Conservation (phyloP, 2,113 vertebrate genomes). For the Tupaia tana region DNA sequence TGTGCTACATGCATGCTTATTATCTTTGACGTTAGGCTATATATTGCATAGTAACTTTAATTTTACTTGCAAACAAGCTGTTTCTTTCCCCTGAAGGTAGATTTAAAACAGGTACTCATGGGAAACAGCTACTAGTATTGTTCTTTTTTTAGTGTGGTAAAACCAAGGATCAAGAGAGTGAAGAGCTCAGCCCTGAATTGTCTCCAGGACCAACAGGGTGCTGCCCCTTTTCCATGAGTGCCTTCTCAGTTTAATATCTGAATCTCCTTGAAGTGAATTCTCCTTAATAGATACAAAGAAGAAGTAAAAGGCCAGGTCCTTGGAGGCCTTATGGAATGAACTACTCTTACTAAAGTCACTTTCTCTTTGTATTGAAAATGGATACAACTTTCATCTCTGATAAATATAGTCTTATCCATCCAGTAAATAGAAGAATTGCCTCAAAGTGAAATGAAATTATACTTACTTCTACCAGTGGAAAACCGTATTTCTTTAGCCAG, state of each 20-base stretch:
- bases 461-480: background rate
- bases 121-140: conserved; percentile 36
- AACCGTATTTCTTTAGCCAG: background rate
- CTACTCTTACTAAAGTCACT: conserved; percentile 34
- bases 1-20: background rate
- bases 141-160: conserved; percentile 65
- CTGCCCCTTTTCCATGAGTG: background rate
- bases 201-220: background rate
- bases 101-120: conserved; percentile 64
- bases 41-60: conserved; percentile 55
- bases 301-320: conserved; percentile 2
- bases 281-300: background rate
- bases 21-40: conserved; percentile 40
- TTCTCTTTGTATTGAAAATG: conserved; percentile 37
- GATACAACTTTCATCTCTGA: conserved; percentile 2
- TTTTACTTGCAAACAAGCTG: conserved; percentile 68
- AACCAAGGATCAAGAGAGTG: background rate
- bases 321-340: background rate
- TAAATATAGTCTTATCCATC: conserved; percentile 21
- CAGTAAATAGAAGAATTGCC: conserved; percentile 20
- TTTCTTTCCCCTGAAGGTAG: conserved; percentile 65
- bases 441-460: background rate
- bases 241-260: background rate
- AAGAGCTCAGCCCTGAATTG: background rate
- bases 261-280: background rate